phyloP scores from a whole-genome alignment of 2,113 vertebrate genomes.

The Syngnathus scovelli region DNA sequence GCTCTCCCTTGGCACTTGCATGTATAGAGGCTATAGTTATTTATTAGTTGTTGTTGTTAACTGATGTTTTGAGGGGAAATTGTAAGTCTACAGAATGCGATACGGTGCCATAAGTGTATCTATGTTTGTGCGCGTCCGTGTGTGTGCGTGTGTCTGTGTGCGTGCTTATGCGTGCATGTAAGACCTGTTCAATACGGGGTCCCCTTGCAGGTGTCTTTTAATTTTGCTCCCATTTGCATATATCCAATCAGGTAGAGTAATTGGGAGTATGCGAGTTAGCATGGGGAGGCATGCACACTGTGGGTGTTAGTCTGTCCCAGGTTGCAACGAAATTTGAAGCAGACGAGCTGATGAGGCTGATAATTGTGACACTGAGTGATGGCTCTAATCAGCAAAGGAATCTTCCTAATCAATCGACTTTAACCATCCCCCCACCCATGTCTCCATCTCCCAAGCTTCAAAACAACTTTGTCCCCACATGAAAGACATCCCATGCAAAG shows the following conservation, averaged over 20 bases:
- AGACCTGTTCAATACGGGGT: conserved; percentile 56
- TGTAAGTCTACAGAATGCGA: not conserved
- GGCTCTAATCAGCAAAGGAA: conserved; percentile 73
- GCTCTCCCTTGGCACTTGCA: not conserved
- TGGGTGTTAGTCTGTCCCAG: conserved; percentile 53
- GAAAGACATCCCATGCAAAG: conserved; percentile 45
- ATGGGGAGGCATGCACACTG: conserved; percentile 30
- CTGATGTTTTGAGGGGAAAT: not conserved
- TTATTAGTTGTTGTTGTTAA: not conserved
- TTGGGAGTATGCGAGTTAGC: conserved; percentile 61
- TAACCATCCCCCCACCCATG: conserved; percentile 33
- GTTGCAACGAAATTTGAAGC: conserved; percentile 46
- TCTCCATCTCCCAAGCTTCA: conserved; percentile 40
- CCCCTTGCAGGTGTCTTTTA: conserved; percentile 70
- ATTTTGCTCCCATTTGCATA: conserved; percentile 75
- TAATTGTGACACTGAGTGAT: conserved; percentile 78
- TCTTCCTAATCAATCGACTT: conserved; percentile 73
- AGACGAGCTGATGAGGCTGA: conserved; percentile 69
- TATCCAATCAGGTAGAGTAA: conserved; percentile 76
- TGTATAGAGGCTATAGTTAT: not conserved
- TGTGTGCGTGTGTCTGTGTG: too few species aligned
- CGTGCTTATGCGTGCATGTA: conserved; percentile 24
- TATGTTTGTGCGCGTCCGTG: too few species aligned
- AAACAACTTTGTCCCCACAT: conserved; percentile 51
- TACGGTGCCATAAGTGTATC: not conserved